Evolutionary conservation across 2,797 vertebrate species (phyloP), one percentile per base, ranked within the genome.

Genomic region (Diceros bicornis): DNA sequence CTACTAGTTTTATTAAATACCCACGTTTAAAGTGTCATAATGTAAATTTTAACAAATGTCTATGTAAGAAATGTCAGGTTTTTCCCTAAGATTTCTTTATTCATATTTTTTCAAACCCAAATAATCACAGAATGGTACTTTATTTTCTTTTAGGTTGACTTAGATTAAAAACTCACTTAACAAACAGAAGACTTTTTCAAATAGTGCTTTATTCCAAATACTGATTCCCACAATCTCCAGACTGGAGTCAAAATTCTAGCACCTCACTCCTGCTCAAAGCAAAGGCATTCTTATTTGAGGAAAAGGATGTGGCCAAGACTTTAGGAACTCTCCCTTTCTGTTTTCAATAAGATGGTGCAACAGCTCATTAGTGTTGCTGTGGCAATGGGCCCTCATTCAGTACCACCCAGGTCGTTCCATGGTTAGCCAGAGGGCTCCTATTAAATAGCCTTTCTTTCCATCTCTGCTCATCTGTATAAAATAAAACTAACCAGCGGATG

Each of bases 381-480:
- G 85, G 79, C 34, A 71, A 44, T 72, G 69, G 71, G 66, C 25
- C 91, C 61, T 75, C 37, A 71, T 74, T 95, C 84, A 91, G 34
- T 32, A 95, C 50, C 77, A 92, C 75, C 20, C 52, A 68, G 34
- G 61, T 81, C 6, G 2, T 72, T 92, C 37, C 62, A 27, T n/a
- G 47, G 6, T 83, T 57, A 93, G 72, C 64, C 66, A 81, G 74
- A 94, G 57, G 92, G 50, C 37, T 92, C 34, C 62, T 89, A 52
- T 68, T 89, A 95, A 89, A 91, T 3, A 82, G 81, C 25, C 68
- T 72, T 87, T 44, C 37, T 61, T 94, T 82, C 47, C 23, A 89
- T 88, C 32, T 82, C 59, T 91, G 55, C 10, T 94, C 23, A 89
- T 92, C 78, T 92, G 32, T 64, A 74, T 78, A 85, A 92, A 96